phyloP scores from a whole-genome alignment of 2,113 vertebrate species.

The Corythaixoides concolor region DNA sequence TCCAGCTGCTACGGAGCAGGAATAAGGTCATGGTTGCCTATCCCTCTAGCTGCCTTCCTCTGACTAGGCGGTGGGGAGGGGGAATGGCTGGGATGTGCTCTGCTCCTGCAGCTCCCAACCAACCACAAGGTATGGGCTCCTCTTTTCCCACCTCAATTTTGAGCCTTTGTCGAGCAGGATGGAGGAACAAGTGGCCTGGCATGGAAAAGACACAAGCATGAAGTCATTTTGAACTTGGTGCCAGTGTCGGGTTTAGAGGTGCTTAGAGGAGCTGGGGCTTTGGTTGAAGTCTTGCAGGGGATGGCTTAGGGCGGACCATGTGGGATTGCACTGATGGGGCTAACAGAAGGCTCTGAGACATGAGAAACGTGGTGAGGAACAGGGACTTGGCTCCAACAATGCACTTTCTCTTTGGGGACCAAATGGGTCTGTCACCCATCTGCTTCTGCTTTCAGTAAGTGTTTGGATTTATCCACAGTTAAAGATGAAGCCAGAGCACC shows the following conservation, averaged over 20 bases:
- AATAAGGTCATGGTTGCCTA: neutral
- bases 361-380: fast-evolving
- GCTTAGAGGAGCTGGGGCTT: neutral
- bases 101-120: neutral
- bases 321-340: fast-evolving
- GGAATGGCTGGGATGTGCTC: neutral
- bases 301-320: neutral
- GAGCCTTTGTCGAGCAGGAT: fast-evolving
- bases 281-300: neutral
- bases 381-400: fast-evolving
- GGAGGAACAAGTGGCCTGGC: neutral
- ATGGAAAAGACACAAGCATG: neutral
- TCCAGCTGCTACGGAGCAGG: neutral
- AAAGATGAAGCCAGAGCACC: neutral
- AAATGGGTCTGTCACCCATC: neutral
- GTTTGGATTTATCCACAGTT: neutral
- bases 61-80: fast-evolving
- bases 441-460: neutral
- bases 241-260: neutral
- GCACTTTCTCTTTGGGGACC: neutral
- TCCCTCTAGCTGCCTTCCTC: neutral
- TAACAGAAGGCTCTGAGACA: neutral
- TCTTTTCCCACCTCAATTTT: neutral
- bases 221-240: neutral
- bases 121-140: neutral